phyloP scores from a whole-genome alignment of 2,113 vertebrate genomes.

The Spermophilus dauricus region DNA sequence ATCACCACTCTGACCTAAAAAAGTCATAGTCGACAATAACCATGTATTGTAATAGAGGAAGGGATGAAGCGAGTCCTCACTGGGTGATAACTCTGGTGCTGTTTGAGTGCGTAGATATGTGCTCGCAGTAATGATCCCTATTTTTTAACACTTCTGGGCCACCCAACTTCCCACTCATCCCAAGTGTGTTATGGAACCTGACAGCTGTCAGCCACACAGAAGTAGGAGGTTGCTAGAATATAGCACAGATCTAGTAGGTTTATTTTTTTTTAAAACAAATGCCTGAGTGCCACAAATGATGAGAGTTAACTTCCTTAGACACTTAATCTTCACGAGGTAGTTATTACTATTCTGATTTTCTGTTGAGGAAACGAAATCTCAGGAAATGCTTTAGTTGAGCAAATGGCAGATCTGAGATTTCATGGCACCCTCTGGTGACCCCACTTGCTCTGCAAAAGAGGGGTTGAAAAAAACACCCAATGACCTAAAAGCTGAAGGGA shows the following conservation, averaged over 20 bases:
- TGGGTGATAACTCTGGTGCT: not conserved
- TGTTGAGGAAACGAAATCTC: conserved; percentile 5
- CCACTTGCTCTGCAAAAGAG: not conserved
- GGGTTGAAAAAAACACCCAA: not conserved
- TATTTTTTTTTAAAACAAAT: not conserved
- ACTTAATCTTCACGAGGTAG: not conserved
- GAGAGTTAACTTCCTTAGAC: not conserved
- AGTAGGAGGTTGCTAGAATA: conserved; percentile 22
- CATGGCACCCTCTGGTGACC: not conserved
- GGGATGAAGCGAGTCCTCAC: not conserved
- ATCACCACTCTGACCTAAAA: conserved; percentile 44
- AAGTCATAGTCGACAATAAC: not conserved
- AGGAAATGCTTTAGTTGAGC: not conserved
- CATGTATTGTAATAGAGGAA: not conserved
- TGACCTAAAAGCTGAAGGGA: not conserved
- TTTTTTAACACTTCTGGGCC: conserved; percentile 42
- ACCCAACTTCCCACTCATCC: conserved; percentile 15
- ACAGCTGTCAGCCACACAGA: conserved; percentile 46
- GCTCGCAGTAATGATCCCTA: not conserved
- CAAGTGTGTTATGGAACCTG: conserved; percentile 7
- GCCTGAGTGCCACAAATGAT: not conserved
- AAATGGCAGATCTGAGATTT: not conserved
- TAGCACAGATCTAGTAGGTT: not conserved
- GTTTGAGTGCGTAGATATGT: not conserved
- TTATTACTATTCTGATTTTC: conserved; percentile 33